A percentile compares a stretch with the other conserved stretches of the same genome.
Conservation (phyloP, 2,888 invertebrate species). For the Parasteatoda lunata region DNA sequence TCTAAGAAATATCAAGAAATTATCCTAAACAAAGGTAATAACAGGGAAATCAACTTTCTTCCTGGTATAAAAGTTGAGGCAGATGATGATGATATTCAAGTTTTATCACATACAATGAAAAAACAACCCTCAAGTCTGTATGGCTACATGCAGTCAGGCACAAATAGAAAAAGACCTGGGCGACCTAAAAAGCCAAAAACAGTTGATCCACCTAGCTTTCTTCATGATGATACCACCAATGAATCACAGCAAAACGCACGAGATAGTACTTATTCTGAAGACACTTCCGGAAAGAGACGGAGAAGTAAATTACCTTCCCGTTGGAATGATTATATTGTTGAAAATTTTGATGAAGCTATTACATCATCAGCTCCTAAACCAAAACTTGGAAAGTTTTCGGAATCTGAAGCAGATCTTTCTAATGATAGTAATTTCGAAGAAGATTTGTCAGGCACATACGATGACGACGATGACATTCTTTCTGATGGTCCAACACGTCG, state of each 20-base stretch:
- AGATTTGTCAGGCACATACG: slow-evolving; percentile 38
- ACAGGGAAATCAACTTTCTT: slow-evolving; percentile 9
- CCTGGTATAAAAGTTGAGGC: slow-evolving; percentile 33
- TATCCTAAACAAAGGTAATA: slow-evolving; percentile 29
- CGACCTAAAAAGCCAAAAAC: slow-evolving; percentile 59
- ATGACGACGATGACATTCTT: slow-evolving; percentile 56
- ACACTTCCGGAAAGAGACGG: slow-evolving; percentile 34
- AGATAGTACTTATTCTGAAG: slow-evolving; percentile 12
- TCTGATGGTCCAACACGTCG: slow-evolving; percentile 23
- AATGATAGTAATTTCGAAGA: slow-evolving; percentile 61
- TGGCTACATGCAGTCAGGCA: slow-evolving; percentile 24
- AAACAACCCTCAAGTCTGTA: slow-evolving; percentile 31
- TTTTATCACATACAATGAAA: slow-evolving; percentile 33
- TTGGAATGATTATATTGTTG: slow-evolving; percentile 68
- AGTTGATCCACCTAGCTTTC: slow-evolving; percentile 23
- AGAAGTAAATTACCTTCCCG: slow-evolving; percentile 60
- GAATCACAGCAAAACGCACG: slow-evolving; percentile 43
- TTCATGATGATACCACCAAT: slow-evolving; percentile 50
- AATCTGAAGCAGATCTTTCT: slow-evolving; percentile 61
- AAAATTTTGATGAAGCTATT: slow-evolving; percentile 66
- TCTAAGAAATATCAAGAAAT: slow-evolving; percentile 47
- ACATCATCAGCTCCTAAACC: slow-evolving; percentile 50
- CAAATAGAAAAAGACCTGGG: slow-evolving; percentile 49
- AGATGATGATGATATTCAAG: slow-evolving; percentile 54
- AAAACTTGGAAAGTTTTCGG: slow-evolving; percentile 57